Percentiles rank a stretch among this genome's conserved stretches.
These are phyloP conservation scores for Calephelis virginiensis DNA, from an alignment of 1,140 invertebrate genomes.

Conservation along the genomic window DNA sequence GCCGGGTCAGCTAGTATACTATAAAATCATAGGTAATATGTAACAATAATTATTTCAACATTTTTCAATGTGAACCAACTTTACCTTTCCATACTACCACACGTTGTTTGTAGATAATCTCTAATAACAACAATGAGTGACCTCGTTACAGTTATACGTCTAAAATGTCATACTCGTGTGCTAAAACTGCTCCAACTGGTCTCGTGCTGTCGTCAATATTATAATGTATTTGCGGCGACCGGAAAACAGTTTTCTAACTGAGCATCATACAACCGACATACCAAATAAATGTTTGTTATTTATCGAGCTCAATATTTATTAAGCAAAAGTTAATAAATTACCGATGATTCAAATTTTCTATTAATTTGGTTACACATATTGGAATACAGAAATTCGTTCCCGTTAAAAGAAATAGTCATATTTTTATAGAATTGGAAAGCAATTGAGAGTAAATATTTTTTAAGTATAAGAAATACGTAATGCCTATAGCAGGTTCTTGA, in stretches of 20 bases:
- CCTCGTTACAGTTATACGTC: conserved; percentile 45
- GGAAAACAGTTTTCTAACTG: conserved; percentile 33
- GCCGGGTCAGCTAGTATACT: too few species aligned
- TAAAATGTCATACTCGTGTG: conserved; percentile 44
- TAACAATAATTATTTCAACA: neutral
- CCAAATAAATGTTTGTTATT: conserved; percentile 6
- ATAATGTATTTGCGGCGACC: conserved; percentile 36
- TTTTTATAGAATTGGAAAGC: too few species aligned
- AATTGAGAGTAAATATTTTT: too few species aligned
- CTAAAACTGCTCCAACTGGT: conserved; percentile 35
- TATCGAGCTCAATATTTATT: conserved; percentile 2
- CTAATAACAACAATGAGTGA: conserved; percentile 39
- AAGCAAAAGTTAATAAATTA: conserved; percentile 1
- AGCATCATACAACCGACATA: conserved; percentile 1
- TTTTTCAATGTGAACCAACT: neutral
- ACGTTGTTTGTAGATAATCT: conserved; percentile 28
- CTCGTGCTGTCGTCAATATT: conserved; percentile 36
- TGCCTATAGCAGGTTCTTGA: too few species aligned
- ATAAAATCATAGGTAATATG: too few species aligned
- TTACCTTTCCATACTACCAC: conserved; percentile 14
- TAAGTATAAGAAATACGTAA: too few species aligned
- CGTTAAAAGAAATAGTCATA: neutral
- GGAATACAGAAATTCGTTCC: neutral
- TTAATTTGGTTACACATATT: neutral
- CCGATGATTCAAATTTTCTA: neutral